Conservation (phyloP, 2,888 invertebrate species). For the Holacanthella duospinosa region DNA sequence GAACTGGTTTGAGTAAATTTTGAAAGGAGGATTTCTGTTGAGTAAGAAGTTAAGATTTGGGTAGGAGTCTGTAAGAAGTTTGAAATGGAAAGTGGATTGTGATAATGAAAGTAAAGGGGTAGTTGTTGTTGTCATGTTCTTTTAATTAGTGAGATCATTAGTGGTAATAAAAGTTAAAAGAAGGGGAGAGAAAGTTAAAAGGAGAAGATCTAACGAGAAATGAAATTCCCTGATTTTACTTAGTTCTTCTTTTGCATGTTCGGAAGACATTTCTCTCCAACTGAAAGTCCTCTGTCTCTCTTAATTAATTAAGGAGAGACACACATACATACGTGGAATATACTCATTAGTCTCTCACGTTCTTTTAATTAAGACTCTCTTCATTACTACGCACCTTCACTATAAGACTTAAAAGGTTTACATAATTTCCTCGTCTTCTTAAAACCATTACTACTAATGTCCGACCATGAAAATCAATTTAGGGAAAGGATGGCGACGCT, state of each 20-base stretch:
- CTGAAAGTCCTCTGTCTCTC: neutral
- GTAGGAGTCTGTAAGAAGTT: no score
- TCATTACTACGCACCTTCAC: neutral
- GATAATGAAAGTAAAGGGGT: no score
- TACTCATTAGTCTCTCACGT: neutral
- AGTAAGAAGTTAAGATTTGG: no score
- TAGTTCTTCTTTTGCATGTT: neutral
- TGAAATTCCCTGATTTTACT: neutral
- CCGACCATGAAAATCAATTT: neutral
- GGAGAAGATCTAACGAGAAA: neutral
- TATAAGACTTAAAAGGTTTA: neutral
- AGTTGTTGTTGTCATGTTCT: constrained; percentile 3
- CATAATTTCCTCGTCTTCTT: neutral
- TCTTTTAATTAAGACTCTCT: neutral
- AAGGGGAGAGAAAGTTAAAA: constrained; percentile 6
- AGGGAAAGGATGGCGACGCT: no score
- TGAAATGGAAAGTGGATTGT: no score
- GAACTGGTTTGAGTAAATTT: no score
- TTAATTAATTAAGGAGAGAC: constrained; percentile 3
- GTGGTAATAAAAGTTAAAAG: constrained; percentile 5
- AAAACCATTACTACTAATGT: neutral
- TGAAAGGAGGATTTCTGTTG: no score
- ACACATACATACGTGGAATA: neutral
- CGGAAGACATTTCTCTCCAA: neutral
- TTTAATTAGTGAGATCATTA: constrained; percentile 5